phyloP scores from a whole-genome alignment of 2,888 invertebrate genomes.

The Caenorhabditis plicata region DNA sequence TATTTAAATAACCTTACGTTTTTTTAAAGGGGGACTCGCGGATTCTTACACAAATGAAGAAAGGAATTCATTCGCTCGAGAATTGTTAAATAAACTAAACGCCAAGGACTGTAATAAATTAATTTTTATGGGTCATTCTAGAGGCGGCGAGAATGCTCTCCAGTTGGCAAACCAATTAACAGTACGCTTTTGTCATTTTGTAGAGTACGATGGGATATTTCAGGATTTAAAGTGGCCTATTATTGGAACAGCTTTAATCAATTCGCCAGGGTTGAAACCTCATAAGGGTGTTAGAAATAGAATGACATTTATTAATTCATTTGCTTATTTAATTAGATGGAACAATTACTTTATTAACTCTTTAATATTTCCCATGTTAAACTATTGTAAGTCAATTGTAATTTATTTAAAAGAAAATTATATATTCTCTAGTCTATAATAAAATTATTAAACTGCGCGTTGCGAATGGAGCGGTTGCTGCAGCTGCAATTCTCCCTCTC shows the following conservation, averaged over 20 bases:
- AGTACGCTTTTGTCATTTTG: constrained; percentile 2
- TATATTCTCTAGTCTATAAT: constrained; percentile 23
- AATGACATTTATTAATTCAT: constrained; percentile 18
- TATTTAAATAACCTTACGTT: not conserved
- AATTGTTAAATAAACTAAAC: constrained; percentile 21
- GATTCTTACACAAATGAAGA: constrained; percentile 21
- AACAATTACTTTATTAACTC: constrained; percentile 7
- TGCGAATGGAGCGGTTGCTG: constrained; percentile 17
- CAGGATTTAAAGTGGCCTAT: constrained; percentile 23
- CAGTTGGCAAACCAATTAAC: constrained; percentile 18
- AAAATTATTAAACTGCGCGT: constrained; percentile 23
- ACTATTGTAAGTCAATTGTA: constrained; percentile 20
- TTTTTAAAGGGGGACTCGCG: constrained; percentile 8
- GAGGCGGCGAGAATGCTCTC: constrained; percentile 29
- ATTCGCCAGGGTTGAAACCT: constrained; percentile 21
- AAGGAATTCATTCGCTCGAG: constrained; percentile 20
- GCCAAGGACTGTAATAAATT: constrained; percentile 17
- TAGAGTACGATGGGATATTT: not conserved
- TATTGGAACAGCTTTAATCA: constrained; percentile 15
- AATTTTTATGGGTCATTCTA: constrained; percentile 24
- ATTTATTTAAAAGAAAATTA: not conserved
- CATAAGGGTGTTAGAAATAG: constrained; percentile 22
- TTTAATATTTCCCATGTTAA: constrained; percentile 12
- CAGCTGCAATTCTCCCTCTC: constrained; percentile 24
- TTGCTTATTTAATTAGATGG: constrained; percentile 9